Evolutionary conservation across 2,797 vertebrate genomes (phyloP).

Genomic region (Gymnoscopelus microlampas): DNA sequence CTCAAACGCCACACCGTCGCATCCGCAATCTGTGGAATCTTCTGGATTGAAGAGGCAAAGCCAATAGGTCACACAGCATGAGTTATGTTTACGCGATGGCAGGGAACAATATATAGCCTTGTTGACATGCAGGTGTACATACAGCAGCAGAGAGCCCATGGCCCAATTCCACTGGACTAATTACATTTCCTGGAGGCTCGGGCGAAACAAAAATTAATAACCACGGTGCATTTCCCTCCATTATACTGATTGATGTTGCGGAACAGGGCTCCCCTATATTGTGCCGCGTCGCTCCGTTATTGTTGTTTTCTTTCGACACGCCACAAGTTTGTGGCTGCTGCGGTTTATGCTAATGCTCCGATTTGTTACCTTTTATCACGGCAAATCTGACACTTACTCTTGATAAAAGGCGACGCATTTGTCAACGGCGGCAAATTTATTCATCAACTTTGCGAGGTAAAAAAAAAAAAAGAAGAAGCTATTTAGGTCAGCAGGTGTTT

Average conservation of each 20-base stretch:
- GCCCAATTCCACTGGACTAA: constrained; percentile 72
- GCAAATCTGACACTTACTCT: constrained; percentile 46
- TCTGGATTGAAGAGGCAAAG: not conserved
- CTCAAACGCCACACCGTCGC: not conserved
- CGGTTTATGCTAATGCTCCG: constrained; percentile 50
- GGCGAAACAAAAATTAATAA: constrained; percentile 67
- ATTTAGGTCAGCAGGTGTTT: constrained; percentile 35
- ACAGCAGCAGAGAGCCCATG: constrained; percentile 43
- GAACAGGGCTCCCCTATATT: constrained; percentile 42
- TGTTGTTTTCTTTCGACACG: constrained; percentile 47
- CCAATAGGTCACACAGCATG: not conserved
- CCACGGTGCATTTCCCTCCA: constrained; percentile 53
- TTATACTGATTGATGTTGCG: constrained; percentile 71
- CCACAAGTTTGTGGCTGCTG: constrained; percentile 23
- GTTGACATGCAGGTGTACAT: constrained; percentile 36
- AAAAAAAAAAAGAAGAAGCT: constrained; percentile 11
- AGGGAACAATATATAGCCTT: constrained; percentile 39
- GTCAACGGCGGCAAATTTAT: constrained; percentile 41
- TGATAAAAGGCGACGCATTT: constrained; percentile 53
- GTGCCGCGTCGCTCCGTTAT: constrained; percentile 28
- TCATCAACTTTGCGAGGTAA: constrained; percentile 18
- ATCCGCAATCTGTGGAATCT: not conserved
- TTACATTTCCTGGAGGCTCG: constrained; percentile 68
- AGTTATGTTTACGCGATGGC: not conserved
- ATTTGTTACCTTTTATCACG: constrained; percentile 53